Evolutionary conservation across 2,797 vertebrate species (phyloP).

Genomic region (Lycodopsis pacificus): DNA sequence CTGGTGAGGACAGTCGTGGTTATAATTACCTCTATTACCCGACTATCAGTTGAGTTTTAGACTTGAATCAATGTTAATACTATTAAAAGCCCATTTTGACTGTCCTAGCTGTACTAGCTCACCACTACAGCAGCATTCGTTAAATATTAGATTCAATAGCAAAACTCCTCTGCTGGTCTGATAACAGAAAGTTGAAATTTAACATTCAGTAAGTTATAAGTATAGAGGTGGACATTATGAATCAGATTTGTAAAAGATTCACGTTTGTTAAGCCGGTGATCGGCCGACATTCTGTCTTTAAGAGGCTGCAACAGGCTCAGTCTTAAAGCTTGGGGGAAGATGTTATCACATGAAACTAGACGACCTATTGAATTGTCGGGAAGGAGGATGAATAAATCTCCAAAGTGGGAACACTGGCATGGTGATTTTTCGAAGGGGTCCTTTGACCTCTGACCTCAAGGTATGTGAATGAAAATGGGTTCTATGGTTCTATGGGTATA

Average conservation of each 20-base stretch:
- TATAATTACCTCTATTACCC: constrained; percentile 13
- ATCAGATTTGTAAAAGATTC: neutral
- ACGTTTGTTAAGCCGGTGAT: neutral
- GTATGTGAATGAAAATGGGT: too few relatives aligned
- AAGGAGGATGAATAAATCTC: neutral
- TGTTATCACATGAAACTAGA: neutral
- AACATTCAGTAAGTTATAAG: neutral
- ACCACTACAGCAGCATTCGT: neutral
- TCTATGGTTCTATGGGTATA: too few relatives aligned
- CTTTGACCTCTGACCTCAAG: too few relatives aligned
- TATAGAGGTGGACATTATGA: neutral
- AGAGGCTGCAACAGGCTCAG: neutral
- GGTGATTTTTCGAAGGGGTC: too few relatives aligned
- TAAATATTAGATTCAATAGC: neutral
- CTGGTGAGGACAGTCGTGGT: neutral
- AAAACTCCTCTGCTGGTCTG: neutral
- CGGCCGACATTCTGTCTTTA: neutral
- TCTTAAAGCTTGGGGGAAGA: neutral
- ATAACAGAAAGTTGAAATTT: neutral
- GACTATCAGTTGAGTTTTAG: neutral
- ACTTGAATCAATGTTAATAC: constrained; percentile 7
- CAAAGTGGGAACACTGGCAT: too few relatives aligned
- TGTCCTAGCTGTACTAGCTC: neutral
- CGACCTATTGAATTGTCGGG: neutral
- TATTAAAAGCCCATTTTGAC: neutral